Conservation (phyloP, 2,113 vertebrate species). For the Nibea coibor region DNA sequence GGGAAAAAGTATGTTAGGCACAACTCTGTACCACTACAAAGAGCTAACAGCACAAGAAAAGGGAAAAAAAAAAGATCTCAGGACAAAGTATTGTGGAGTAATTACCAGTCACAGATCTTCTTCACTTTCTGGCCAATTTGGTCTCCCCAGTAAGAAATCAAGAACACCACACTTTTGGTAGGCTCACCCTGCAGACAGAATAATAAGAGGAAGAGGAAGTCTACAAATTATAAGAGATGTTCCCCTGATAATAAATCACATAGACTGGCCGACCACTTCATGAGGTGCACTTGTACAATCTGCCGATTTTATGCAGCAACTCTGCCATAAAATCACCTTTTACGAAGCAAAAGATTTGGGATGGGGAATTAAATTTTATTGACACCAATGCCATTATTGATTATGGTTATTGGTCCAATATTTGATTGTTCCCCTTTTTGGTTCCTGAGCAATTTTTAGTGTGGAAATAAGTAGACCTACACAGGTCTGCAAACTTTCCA, state of each 20-base stretch:
- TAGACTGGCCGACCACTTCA: too few species aligned
- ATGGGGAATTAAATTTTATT: too few species aligned
- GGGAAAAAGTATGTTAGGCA: constrained; percentile 23
- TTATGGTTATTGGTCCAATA: too few species aligned
- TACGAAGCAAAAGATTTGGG: too few species aligned
- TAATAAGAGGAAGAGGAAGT: constrained; percentile 7
- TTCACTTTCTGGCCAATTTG: constrained; percentile 98
- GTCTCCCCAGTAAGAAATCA: constrained; percentile 97
- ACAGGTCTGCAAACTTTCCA: too few species aligned
- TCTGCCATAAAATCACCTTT: too few species aligned
- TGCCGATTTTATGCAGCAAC: too few species aligned
- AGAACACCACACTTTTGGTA: constrained; percentile 92
- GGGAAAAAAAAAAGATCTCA: background rate
- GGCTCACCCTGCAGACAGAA: constrained; percentile 86
- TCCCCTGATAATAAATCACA: background rate
- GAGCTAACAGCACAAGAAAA: background rate
- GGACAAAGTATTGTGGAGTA: background rate
- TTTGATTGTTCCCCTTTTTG: too few species aligned
- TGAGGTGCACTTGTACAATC: too few species aligned
- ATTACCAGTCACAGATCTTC: constrained; percentile 98
- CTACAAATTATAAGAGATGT: background rate
- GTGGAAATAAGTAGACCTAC: too few species aligned
- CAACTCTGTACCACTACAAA: background rate
- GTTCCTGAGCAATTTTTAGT: too few species aligned
- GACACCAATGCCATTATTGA: too few species aligned